Evolutionary conservation across 2,888 invertebrate species (phyloP), one percentile per base, ranked within the genome.

Genomic region (Epsilonema sp.): DNA sequence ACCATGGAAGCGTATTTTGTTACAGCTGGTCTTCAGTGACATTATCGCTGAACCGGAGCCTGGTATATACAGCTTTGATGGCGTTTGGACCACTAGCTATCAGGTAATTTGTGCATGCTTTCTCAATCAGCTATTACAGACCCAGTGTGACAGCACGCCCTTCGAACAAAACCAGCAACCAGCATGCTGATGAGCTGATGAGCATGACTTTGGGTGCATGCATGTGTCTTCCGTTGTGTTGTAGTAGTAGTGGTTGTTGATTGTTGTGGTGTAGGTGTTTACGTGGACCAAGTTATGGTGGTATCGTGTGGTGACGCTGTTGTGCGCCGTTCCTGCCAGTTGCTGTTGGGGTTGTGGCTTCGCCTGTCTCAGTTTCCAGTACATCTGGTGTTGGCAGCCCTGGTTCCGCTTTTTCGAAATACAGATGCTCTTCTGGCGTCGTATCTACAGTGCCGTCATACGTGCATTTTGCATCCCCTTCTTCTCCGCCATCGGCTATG

Each of bases 351-450:
- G 44, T 2, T 21, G 3, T 4, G 16, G 26, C n/a, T 44, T 44
- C 20, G 44, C 44, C 16, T 44, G 44, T 37, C 37, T 44, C 8
- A 36, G 36, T 8, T 44, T 8, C 37, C 3, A 44, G 4, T 44
- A 44, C 44, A 44, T 44, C 44, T 44, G 44, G 44, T 44, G 36
- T 19, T 5, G 20, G 36, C 13, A 4, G 16, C 44, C 44, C 11
- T 19, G 20, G 5, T 21, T 44, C 19, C 36, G 37, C 3, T n/a
- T 24, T 5, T 44, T 44, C 22, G 44, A 44, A 25, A 21, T 44
- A 21, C 2, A 8, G 3, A 31, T 44, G 44, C 3, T 21, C 8
- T 22, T 26, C 8, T 11, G 13, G 3, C 44, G 44, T 16, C 31
- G 37, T 2, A 25, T 44, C 8, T 44, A 26, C 25, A 26, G 31